A percentile compares a stretch with the other conserved stretches of the same genome.
phyloP scores from a whole-genome alignment of 1,140 invertebrate genomes.

The Hetaerina americana region DNA sequence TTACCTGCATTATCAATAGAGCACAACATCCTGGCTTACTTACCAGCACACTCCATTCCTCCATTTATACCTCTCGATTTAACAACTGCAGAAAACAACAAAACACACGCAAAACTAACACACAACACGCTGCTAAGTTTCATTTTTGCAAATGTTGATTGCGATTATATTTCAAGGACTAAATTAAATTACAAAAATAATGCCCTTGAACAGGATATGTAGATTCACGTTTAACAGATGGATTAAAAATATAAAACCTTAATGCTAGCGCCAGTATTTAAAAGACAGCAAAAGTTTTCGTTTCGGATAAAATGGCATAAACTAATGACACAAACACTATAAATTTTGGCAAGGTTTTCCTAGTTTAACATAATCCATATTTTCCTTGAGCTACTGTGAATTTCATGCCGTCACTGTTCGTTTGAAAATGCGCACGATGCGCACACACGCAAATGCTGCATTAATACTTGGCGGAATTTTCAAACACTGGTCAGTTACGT shows the following conservation, averaged over 20 bases:
- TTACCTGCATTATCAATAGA: neutral
- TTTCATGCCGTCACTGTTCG: neutral
- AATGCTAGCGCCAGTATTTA: neutral
- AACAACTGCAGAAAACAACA: neutral
- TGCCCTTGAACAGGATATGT: neutral
- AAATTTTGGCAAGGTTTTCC: neutral
- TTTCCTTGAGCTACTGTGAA: neutral
- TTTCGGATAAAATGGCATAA: neutral
- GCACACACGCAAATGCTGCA: too few species aligned
- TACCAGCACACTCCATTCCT: constrained; percentile 6
- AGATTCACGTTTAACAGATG: neutral
- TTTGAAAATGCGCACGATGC: too few species aligned
- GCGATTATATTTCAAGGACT: neutral
- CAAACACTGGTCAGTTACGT: too few species aligned
- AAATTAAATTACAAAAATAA: neutral
- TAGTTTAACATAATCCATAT: neutral
- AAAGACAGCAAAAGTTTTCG: neutral
- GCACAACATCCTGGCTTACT: neutral
- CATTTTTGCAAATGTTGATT: neutral
- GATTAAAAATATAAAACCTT: too few species aligned
- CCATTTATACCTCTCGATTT: constrained; percentile 6
- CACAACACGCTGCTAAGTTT: neutral
- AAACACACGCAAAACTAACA: neutral
- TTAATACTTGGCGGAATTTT: too few species aligned
- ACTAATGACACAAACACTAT: neutral